Base-by-base conservation (phyloP, 2,888 invertebrate genomes). In the Amblyjoppa proteus region DNA sequence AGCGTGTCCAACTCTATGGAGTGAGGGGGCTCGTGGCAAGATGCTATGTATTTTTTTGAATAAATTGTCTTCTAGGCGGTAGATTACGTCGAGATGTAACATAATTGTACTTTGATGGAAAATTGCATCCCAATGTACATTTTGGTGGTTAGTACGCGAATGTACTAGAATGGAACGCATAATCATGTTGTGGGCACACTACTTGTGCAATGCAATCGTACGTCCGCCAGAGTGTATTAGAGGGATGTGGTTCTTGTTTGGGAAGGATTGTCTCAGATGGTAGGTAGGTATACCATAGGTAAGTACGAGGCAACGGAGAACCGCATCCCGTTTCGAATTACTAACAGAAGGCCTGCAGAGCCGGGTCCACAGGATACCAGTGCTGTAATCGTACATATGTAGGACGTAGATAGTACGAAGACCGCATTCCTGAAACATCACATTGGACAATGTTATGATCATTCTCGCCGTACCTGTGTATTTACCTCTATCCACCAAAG, bases 331-430 rank as follows among this genome's bases (percentile, higher is more conserved):
- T 58, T 28, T 58, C 58, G 58, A 25, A 58, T 58, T 58, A 58
- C 58, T 58, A 28, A 58, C 58, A 13, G 58, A 58, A 58, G 25
- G 9, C 58, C 25, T 4, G 28, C 58, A 28, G 13, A 58, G 25
- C 25, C 58, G 25, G 13, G 58, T 58, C 58, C 58, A 28, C 58
- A 28, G 13, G 9, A 58, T 25, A 25, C 28, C 3, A 28, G 13
- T 13, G 25, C 11, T 58, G 58, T 58, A 3, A 71, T 66, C 31
- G 20, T 64, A 74, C 81, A 74, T 61, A 69, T 53, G 77, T 73
- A 74, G 34, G 70, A 58, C 75, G 20, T 25, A 80, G 79, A 73
- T 58, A 25, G 82, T 79, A 73, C 82, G 75, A 85, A 80, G 68
- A n/a, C 51, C 28, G 51, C 75, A 79, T 82, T 82, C 73, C 74